Evolutionary conservation across 2,113 vertebrate genomes (phyloP).

Genomic region (Sylvia atricapilla): DNA sequence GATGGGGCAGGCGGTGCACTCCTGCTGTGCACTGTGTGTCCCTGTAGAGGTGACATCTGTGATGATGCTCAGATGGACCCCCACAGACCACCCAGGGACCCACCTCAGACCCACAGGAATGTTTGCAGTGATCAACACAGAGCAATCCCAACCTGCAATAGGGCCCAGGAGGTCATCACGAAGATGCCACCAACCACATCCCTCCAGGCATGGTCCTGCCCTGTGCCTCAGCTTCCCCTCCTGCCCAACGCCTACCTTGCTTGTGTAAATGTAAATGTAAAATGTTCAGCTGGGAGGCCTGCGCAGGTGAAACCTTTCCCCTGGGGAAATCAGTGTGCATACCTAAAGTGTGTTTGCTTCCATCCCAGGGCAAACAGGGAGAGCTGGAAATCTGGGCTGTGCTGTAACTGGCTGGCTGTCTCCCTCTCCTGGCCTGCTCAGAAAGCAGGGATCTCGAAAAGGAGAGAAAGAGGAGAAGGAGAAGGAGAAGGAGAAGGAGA

Average conservation of each 20-base stretch:
- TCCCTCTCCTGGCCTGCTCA: slow-evolving; percentile 37
- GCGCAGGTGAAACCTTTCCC: neutral
- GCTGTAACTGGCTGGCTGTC: neutral
- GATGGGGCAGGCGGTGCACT: rapidly evolving
- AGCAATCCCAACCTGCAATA: neutral
- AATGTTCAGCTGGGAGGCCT: rapidly evolving
- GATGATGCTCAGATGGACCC: neutral
- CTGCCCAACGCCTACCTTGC: neutral
- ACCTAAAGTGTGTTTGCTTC: neutral
- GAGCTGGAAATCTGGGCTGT: neutral
- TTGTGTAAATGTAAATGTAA: neutral
- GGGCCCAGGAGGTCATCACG: neutral
- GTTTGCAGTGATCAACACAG: rapidly evolving
- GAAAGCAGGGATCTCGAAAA: neutral
- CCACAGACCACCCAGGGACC: neutral
- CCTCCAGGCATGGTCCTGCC: neutral
- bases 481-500: rapidly evolving
- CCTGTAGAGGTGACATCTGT: neutral
- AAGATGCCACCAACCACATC: neutral
- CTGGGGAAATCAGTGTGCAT: neutral
- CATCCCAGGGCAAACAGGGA: neutral
- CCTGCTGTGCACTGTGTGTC: rapidly evolving
- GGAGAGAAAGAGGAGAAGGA: too few species aligned
- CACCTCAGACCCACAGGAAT: neutral
- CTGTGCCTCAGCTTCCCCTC: neutral